Base-by-base conservation (phyloP, 2,113 vertebrate species). In the Trematomus loennbergii region DNA sequence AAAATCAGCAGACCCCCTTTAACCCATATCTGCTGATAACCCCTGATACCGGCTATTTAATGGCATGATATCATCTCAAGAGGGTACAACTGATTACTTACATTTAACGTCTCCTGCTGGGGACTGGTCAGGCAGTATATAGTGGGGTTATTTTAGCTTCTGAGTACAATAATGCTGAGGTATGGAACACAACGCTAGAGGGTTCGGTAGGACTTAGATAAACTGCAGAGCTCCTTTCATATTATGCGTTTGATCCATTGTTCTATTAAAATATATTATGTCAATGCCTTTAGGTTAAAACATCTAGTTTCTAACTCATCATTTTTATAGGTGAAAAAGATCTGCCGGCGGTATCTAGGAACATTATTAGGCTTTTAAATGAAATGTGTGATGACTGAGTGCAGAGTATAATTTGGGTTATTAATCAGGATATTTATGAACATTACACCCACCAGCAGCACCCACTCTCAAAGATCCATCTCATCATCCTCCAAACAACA, bases 391-490 rank as follows among this genome's bases (percentile, higher is more conserved):
- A 53, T 17, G n/a, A 52, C 48, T 75, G 57, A 69, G 29, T 59
- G 50, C 15, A 36, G 40, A 49, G 45, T 53, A 29, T 69, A 3
- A 46, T 72, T 72, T 76, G 55, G 16, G 17, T 60, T 40, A 36
- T 69, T 70, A 79, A 75, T 6, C 1, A 11, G 3, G 11, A 72
- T 25, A 81, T 36, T 48, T 63, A 49, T 12, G 5, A 55, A 20
- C 53, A 72, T 75, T 70, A 61, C 53, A 76, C 18, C 68, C 71
- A 75, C 55, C 50, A 57, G 59, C 59, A 20, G 49, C 61, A 50
- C 12, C 62, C 54, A 17, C 33, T 63, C 18, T 63, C n/a, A 70
- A 65, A 78, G 43, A 17, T 45, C 20, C 18, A 48, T 71, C 25
- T 75, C 20, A 48, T 11, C 36, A 9, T 46, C 13, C 48, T 18